Base-by-base conservation (phyloP, 2,888 invertebrate genomes). In the Lochmaea capreae region DNA sequence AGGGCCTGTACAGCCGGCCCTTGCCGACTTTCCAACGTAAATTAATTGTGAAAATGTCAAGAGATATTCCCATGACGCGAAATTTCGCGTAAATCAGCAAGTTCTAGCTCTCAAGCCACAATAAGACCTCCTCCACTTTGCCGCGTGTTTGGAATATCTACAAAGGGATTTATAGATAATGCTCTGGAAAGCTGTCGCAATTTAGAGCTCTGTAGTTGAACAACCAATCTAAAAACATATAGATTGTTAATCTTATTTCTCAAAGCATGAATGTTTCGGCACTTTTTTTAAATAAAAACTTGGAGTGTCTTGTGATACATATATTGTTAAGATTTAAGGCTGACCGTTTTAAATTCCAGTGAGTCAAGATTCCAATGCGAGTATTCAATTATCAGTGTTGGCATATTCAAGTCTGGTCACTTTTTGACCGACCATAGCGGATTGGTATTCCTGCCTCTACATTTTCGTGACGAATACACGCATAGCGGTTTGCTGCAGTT, bases 11-110 rank as follows among this genome's bases (percentile, higher is more conserved):
- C n/a, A 43, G 18, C 62, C 61, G 43, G 62, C 62, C 62, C 62
- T 46, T 43, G 62, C 70, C 75, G 77, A 78, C 80, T 79, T 81
- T 77, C 80, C 79, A 76, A 75, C 76, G 80, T 77, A 79, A 80
- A 81, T 81, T 81, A 82, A 82, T 81, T 79, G 80, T 74, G 79
- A 80, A 82, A 80, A 80, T 77, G 81, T 81, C 80, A 78, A 61
- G 77, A 79, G 80, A 80, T 80, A 80, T 81, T 76, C 76, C 76
- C 78, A 65, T 73, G 72, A 74, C 70, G 73, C 78, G 62, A 72
- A 72, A 74, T 78, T 78, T 72, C 76, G 68, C 78, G 78, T 78
- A 78, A 78, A 78, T 78, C 78, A 78, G 78, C 76, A 78, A 78
- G 72, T 78, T 76, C 67, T 62, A 72, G 70, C 77, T 72, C 72